Base-by-base conservation (phyloP, 2,888 invertebrate species). In the Monoplex corrugatus region DNA sequence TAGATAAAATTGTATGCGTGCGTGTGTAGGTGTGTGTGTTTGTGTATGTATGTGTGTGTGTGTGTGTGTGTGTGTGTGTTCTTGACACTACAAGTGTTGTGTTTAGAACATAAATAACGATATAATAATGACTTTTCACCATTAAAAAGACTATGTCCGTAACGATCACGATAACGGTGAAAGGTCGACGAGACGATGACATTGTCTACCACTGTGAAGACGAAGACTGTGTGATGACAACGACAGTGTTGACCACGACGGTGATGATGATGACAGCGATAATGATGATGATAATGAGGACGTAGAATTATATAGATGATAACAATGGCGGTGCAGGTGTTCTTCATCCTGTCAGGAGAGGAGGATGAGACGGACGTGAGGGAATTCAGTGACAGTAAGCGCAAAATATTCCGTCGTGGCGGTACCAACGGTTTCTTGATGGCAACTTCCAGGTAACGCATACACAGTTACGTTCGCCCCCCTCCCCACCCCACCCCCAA, bases 291-390 rank as follows among this genome's bases (percentile, higher is more conserved):
- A 28, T 72, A 10, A 2, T 72, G n/a, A 72, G 28, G 2, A 72
- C 10, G 50, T 50, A 50, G 13, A 10, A 50, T 50, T 50, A 0
- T 50, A 50, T 50, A 50, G 1, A 50, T 23, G 50, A 10, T 68
- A n/a, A 68, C 32, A n/a, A 28, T 28, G 32, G 32, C 68, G 10
- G n/a, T 68, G 10, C 92, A 96, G 95, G 96, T 96, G 13, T 94
- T 95, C 90, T 95, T 96, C 89, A 96, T 96, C 32, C 91, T 96
- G 40, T 95, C 96, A 78, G 96, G 96, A 35, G 96, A 96, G 82
- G 94, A 95, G 57, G 96, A 96, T 86, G 96, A 96, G 90, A 96
- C 96, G 5, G 96, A 96, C 68, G 95, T 96, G 0, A 92, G 96
- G 87, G 92, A 94, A 44, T 94, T 96, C 78, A 94, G 92, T 8